Conservation (phyloP, 2,888 invertebrate genomes). For the Slavum lentiscoides region DNA sequence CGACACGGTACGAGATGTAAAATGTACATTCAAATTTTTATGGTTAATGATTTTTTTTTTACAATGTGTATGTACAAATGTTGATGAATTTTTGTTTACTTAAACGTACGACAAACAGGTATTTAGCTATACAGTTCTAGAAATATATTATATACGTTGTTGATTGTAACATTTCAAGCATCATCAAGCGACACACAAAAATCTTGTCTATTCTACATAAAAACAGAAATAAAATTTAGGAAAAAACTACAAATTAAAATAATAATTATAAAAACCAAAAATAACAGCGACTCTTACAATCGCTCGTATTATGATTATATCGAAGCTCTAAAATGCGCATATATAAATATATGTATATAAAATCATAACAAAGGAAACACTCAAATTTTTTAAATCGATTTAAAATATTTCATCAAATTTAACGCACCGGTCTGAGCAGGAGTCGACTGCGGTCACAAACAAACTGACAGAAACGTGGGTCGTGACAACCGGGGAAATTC, state of each 20-base stretch:
- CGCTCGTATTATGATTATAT: constrained; percentile 56
- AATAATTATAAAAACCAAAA: constrained; percentile 13
- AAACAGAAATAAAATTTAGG: constrained; percentile 37
- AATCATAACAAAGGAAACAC: constrained; percentile 54
- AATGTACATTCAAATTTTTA: constrained; percentile 19
- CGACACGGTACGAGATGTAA: not conserved
- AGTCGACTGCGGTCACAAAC: constrained; percentile 95
- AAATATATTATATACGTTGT: constrained; percentile 36
- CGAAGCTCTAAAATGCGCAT: constrained; percentile 55
- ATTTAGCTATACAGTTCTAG: constrained; percentile 41
- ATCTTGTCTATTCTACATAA: constrained; percentile 51
- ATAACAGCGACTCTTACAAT: constrained; percentile 57
- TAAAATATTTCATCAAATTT: constrained; percentile 52
- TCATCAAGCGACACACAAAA: constrained; percentile 50
- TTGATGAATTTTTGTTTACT: constrained; percentile 23
- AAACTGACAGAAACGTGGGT: constrained; percentile 92
- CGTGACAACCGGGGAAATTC: constrained; percentile 94
- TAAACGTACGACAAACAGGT: constrained; percentile 20
- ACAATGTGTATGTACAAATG: constrained; percentile 47
- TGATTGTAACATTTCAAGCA: constrained; percentile 49
- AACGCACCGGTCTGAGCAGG: constrained; percentile 92
- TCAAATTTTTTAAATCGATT: constrained; percentile 39
- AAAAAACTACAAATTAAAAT: constrained; percentile 33
- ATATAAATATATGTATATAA: constrained; percentile 55
- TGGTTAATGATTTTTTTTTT: constrained; percentile 47